Base-by-base conservation (phyloP, 2,113 vertebrate species). In the Salvator merianae region DNA sequence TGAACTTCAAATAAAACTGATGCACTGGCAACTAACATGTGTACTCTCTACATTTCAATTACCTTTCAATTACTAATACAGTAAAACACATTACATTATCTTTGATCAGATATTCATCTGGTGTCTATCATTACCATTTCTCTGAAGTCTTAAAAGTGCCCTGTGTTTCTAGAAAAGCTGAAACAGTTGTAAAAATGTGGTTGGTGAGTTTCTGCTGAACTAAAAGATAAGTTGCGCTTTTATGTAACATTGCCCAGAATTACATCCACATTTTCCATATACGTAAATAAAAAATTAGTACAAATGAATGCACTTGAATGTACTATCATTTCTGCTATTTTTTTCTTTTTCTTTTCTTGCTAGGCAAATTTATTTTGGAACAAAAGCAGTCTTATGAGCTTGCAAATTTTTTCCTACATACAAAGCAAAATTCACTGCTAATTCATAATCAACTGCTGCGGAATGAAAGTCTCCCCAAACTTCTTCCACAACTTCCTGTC, bases 321-420 rank as follows among this genome's bases (percentile, higher is more conserved):
- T 80, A 73, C 87, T 82, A 36, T 59, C 77, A 16, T 74, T 91
- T 78, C 76, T 81, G 8, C n/a, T n/a, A n/a, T n/a, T n/a, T n/a
- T n/a, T n/a, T n/a, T n/a, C n/a, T n/a, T n/a, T n/a, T n/a, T n/a
- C n/a, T n/a, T n/a, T n/a, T n/a, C n/a, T n/a, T n/a, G n/a, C n/a
- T n/a, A n/a, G n/a, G n/a, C n/a, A n/a, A n/a, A n/a, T n/a, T n/a
- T n/a, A n/a, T n/a, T n/a, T n/a, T n/a, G n/a, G n/a, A n/a, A n/a
- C n/a, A n/a, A n/a, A n/a, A n/a, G n/a, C n/a, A n/a, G n/a, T n/a
- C n/a, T n/a, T n/a, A n/a, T 50, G 50, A 18, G n/a, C 20, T 59
- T 28, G 26, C 26, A 74, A 24, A 50, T 47, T 4, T 74, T 16
- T 74, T 47, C 30, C 10, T 16, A 74, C 7, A 22, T 50, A 47